Conservation (phyloP, 2,113 vertebrate species). For the Vidua macroura region DNA sequence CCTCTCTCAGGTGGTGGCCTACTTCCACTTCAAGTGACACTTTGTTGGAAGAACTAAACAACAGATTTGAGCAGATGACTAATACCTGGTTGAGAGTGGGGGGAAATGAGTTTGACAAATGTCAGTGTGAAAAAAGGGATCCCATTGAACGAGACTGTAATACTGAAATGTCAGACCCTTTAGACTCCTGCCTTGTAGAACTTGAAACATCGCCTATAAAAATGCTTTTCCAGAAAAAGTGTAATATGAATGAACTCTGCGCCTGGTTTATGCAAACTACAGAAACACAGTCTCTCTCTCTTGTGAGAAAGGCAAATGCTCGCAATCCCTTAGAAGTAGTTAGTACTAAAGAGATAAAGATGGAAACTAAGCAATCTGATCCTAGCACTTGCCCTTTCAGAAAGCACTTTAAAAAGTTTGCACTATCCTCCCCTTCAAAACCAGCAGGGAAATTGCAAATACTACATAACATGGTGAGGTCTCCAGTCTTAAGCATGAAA, state of each 20-base stretch:
- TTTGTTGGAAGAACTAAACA: constrained; percentile 85
- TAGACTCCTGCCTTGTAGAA: constrained; percentile 74
- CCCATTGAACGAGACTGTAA: constrained; percentile 53
- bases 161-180: constrained; percentile 63
- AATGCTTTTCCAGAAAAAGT: constrained; percentile 91
- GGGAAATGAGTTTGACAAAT: constrained; percentile 68
- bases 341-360: constrained; percentile 79
- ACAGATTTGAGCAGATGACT: constrained; percentile 85
- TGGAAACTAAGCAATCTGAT: constrained; percentile 74
- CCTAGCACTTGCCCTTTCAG: constrained; percentile 83
- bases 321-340: constrained; percentile 85
- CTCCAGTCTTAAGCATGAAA: constrained; percentile 71
- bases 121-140: constrained; percentile 60
- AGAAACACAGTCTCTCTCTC: constrained; percentile 92
- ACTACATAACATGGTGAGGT: constrained; percentile 73
- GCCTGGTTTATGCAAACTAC: constrained; percentile 99
- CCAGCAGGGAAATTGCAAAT: constrained; percentile 79
- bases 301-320: constrained; percentile 90
- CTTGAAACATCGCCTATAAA: constrained; percentile 83
- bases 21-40: constrained; percentile 81
- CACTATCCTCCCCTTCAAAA: constrained; percentile 88
- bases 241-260: constrained; percentile 86
- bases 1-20: constrained; percentile 89
- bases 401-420: constrained; percentile 96
- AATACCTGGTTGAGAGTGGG: constrained; percentile 88